Evolutionary conservation across 2,113 vertebrate species (phyloP), one percentile per base, ranked within the genome.

Genomic region (Limanda limanda): DNA sequence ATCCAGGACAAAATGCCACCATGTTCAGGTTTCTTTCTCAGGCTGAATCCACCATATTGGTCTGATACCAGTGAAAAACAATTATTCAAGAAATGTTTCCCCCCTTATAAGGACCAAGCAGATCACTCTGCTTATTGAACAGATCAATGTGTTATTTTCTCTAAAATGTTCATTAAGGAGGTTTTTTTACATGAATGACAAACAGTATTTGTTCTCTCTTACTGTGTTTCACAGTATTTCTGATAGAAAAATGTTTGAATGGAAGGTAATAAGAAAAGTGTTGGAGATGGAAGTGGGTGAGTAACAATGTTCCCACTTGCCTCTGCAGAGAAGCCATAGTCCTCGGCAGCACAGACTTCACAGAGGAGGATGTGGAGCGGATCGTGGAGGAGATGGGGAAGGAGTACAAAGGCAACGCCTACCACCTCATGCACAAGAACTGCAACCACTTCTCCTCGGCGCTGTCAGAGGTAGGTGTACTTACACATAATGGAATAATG

Each of bases 401-500:
- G 85, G 98, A 99, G 87, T 99, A 97, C 91, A 99, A 96, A 94
- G 98, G 97, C 81, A 99, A 98, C 54, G 97, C 98, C 71, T 99
- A 99, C 90, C 98, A 99, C 86, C 95, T 99, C 88, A 99, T 99
- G 97, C 98, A 99, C 96, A 99, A 99, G 95, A 99, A 99, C 95
- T 99, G 98, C 93, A 99, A 99, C 94, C 97, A 99, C 90, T 99
- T 99, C 89, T 98, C 98, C 92, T 99, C 97, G 62, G 95, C 97
- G 68, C 94, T 99, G 81, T 99, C 97, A 8, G 98, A 99, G 97
- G 98, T 97, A 90, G 89, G 4, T 45, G 1, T 1, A 71, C 47
- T 51, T 25, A 27, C 61, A 52, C 61, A 11, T 2, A 17, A 9
- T 64, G 25, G 24, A 42, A 35, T 8, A 62, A 48, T 17, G 40